Base-by-base conservation (phyloP, 2,113 vertebrate genomes). In the Tympanuchus pallidicinctus region DNA sequence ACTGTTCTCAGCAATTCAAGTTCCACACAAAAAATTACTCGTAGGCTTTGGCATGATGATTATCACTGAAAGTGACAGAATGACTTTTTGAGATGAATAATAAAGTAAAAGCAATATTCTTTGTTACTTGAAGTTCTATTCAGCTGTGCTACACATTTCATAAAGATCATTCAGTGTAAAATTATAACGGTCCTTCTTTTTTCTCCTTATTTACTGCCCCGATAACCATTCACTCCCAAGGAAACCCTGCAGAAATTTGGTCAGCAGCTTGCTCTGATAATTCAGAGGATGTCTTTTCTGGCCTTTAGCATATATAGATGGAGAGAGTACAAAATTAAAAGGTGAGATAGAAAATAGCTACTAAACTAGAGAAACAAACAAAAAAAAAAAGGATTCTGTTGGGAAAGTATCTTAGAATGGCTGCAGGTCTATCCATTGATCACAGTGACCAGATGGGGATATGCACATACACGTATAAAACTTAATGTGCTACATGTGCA, bases 301-400 rank as follows among this genome's bases (percentile, higher is more conserved):
- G 94, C 83, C 82, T 86, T 20, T 72, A 92, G 94, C 93, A 94
- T 91, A 88, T 61, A 88, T 25, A 86, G 65, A 82, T 94, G 80
- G 84, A 96, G 88, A 83, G 92, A 86, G 91, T 96, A 94, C 94
- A 86, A 89, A 94, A 88, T 50, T 54, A 92, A 95, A 96, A 95
- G 70, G 85, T 59, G 57, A 80, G 92, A 65, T 86, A 95, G 94
- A 93, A 96, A 96, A 93, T 64, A 95, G 73, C 89, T 82, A 50
- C 92, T 85, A 87, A 95, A 60, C 80, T 72, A 86, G 97, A 95
- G 66, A 13, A 50, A 50, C 8, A 54, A 54, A 15, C 14, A 14
- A 27, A 52, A 13, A 50, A 50, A 52, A 52, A 52, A 15, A 85
- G 90, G 91, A 94, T 91, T 96, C 95, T 91, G 56, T 88, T 94